Evolutionary conservation across 2,797 vertebrate species (phyloP), one percentile per base, ranked within the genome.

Genomic region (Galago senegalensis): DNA sequence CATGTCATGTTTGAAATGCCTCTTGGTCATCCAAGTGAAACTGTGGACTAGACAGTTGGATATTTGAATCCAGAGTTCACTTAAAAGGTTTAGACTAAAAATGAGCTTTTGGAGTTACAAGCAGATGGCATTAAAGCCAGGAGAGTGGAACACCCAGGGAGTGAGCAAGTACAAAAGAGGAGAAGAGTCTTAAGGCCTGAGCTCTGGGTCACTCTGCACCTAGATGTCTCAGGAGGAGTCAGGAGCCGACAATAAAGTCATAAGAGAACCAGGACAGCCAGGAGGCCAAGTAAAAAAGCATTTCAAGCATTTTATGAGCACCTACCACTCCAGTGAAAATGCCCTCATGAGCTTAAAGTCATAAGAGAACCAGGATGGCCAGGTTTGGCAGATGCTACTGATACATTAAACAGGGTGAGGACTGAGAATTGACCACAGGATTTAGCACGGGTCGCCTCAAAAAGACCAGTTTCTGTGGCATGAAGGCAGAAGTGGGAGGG

Each of bases 31-130:
- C 46, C 73, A 88, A 43, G 27, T 86, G 82, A 67, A 65, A 60
- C 16, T 65, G 12, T 61, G 37, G 72, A 86, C 37, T 82, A 69
- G n/a, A 73, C 5, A 34, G 25, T 89, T 84, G 61, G 37, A 56
- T 84, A 56, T 58, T 79, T 34, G 46, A 53, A 84, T 87, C n/a
- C 79, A 29, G 69, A 94, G 7, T 91, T 69, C 20, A 69, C 9
- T 14, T 60, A 34, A 75, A 53, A 87, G 11, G 43, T 86, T 95
- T 82, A 91, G 25, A 83, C 46, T 63, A 40, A 82, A 20, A 49
- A 65, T 82, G 53, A 76, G 81, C 89, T 73, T 70, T 95, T 67
- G 31, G 34, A 83, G 73, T 61, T 34, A 21, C 86, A 79, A 91
- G 27, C 40, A 29, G 25, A 65, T 61, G 23, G 2, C n/a, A 37